Evolutionary conservation across 2,888 invertebrate genomes (phyloP).

Genomic region (Nomada fucata): DNA sequence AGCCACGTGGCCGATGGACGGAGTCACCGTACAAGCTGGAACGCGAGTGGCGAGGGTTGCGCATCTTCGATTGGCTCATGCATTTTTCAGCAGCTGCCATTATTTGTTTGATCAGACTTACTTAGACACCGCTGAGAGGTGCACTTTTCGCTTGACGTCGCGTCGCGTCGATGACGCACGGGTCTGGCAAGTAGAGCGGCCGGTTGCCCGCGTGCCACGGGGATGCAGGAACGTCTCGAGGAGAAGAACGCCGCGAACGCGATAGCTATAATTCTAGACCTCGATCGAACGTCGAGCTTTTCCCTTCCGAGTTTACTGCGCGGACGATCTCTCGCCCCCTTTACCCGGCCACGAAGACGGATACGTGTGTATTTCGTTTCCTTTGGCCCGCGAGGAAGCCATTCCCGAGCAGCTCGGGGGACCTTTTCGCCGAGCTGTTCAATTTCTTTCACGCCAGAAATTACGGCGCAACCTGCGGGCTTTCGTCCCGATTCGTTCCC

Average conservation of each 20-base stretch:
- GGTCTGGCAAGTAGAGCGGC: constrained; percentile 16
- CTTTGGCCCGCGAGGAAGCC: constrained; percentile 22
- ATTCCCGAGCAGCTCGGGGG: constrained; percentile 31
- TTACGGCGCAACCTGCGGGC: constrained; percentile 22
- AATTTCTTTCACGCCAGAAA: constrained; percentile 56
- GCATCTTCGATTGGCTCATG: constrained; percentile 73
- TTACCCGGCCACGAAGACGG: no score
- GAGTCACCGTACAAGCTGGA: not conserved
- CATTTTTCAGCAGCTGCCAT: constrained; percentile 73
- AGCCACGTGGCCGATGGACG: constrained; percentile 17
- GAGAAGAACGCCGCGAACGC: constrained; percentile 20
- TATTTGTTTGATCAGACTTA: constrained; percentile 74
- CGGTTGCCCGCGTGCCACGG: constrained; percentile 37
- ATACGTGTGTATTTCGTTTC: no score
- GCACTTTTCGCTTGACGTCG: constrained; percentile 59
- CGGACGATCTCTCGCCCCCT: not conserved
- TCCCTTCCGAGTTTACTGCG: not conserved
- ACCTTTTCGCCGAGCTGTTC: constrained; percentile 43
- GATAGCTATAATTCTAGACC: constrained; percentile 7
- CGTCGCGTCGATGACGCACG: constrained; percentile 22
- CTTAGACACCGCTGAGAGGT: constrained; percentile 57
- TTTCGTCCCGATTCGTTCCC: constrained; percentile 39
- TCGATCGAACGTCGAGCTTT: not conserved
- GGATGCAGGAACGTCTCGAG: constrained; percentile 29
- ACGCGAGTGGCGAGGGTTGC: constrained; percentile 30